Percentiles rank a stretch among this genome's conserved stretches.
These are phyloP conservation scores for Pachycephala philippinensis DNA, from an alignment of 2,113 vertebrate species.

Conservation along the genomic window DNA sequence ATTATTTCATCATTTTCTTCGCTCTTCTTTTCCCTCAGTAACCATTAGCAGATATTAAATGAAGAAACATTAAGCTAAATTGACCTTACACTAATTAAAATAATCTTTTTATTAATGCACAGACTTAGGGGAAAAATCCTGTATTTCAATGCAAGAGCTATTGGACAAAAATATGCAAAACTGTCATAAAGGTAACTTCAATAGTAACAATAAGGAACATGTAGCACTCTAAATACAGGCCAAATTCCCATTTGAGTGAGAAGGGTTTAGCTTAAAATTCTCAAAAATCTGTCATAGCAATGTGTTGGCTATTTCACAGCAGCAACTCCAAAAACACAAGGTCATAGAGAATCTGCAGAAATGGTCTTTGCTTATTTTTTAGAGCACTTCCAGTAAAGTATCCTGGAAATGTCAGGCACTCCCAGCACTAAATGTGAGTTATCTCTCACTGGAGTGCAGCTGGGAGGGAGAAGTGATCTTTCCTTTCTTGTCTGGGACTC, in stretches of 20 bases:
- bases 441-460: neutral
- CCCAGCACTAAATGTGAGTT: neutral
- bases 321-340: neutral
- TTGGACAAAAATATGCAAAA: neutral
- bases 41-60: neutral
- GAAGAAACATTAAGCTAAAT: neutral
- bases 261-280: neutral
- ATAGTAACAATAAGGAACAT: neutral
- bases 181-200: neutral
- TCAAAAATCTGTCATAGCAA: fast-evolving
- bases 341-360: neutral
- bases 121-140: neutral
- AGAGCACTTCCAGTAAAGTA: neutral
- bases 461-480: neutral
- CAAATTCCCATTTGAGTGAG: neutral
- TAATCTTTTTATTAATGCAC: neutral
- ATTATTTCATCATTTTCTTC: neutral
- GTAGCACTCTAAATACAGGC: neutral
- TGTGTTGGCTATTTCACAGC: neutral
- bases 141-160: neutral
- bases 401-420: neutral
- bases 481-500: neutral
- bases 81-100: neutral
- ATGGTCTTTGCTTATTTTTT: neutral
- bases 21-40: neutral